These are phyloP conservation scores for Caenorhabditis elegans DNA, from an alignment of 1,140 invertebrate species.

Conservation along the genomic window WBcel235 BX284602.5:7613501-7614000, in stretches of 20 bases:
- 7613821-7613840: too few species aligned
- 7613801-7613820: background rate
- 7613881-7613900: slow-evolving; percentile 63
- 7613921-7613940: slow-evolving; percentile 51
- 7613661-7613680: slow-evolving; percentile 2
- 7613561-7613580: background rate
- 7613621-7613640: slow-evolving; percentile 27
- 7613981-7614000: slow-evolving; percentile 62
- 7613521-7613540: too few species aligned
- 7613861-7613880: slow-evolving; percentile 63
- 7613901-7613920: slow-evolving; percentile 59
- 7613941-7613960: slow-evolving; percentile 64
- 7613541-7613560: background rate
- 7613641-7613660: slow-evolving; percentile 58
- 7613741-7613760: slow-evolving; percentile 66
- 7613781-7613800: slow-evolving; percentile 62
- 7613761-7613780: slow-evolving; percentile 58
- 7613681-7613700: slow-evolving; percentile 59
- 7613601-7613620: background rate
- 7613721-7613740: slow-evolving; percentile 65
- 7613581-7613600: background rate
- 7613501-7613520: background rate
- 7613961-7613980: slow-evolving; percentile 62
- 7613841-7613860: slow-evolving; percentile 63
- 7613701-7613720: slow-evolving; percentile 65